phyloP scores from a whole-genome alignment of 2,888 invertebrate species.

The Cerceris rybyensis region DNA sequence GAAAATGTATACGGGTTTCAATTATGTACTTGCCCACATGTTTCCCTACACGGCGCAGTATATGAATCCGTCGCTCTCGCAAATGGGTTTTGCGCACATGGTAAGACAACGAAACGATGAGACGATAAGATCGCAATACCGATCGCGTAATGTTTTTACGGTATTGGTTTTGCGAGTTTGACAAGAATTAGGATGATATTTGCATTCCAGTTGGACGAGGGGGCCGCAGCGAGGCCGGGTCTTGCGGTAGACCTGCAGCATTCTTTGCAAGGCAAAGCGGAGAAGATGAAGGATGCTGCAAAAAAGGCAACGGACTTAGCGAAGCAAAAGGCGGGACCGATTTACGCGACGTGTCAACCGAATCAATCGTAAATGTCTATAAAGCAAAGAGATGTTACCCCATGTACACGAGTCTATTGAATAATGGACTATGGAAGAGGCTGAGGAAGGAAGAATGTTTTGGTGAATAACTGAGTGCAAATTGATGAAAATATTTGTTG shows the following conservation, averaged over 20 bases:
- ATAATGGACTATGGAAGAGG: not conserved
- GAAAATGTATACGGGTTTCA: constrained; percentile 93
- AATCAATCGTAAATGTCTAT: constrained; percentile 74
- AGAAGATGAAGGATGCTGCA: constrained; percentile 90
- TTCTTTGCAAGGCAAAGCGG: constrained; percentile 79
- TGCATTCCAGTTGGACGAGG: constrained; percentile 69
- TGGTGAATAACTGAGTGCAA: constrained; percentile 3
- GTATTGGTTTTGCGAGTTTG: too few relatives aligned
- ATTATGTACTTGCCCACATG: constrained; percentile 90
- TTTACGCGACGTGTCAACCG: constrained; percentile 78
- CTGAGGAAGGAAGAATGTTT: constrained; percentile 3
- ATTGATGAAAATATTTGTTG: not conserved
- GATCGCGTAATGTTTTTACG: too few relatives aligned
- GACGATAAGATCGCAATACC: too few relatives aligned
- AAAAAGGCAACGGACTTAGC: constrained; percentile 92
- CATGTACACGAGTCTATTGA: too few relatives aligned
- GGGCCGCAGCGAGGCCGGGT: constrained; percentile 69
- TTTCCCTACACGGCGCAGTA: constrained; percentile 84
- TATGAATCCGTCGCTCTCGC: constrained; percentile 75
- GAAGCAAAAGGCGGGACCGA: constrained; percentile 83
- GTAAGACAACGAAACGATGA: constrained; percentile 17
- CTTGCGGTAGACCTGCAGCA: constrained; percentile 78
- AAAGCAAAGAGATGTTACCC: not conserved
- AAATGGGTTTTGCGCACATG: constrained; percentile 62
- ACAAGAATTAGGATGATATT: not conserved